Base-by-base conservation (phyloP, 2,797 vertebrate species). In the Cynodonichthys magdalenae region DNA sequence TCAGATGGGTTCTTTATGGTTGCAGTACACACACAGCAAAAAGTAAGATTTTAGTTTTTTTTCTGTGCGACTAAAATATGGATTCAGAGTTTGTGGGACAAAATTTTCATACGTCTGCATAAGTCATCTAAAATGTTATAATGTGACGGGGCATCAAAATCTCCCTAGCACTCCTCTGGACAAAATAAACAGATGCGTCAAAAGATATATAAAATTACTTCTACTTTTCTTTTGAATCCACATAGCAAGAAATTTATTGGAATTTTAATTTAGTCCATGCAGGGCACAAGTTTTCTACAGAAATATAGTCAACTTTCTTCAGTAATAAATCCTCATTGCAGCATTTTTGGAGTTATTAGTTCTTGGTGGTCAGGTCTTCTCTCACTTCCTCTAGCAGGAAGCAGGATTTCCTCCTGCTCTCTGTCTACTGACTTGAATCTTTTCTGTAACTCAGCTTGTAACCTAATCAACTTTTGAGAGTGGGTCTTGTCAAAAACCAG, bases 341-440 rank as follows among this genome's bases (percentile, higher is more conserved):
- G 12, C 42, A 44, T 60, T 53, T 17, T 44, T 76, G 59, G 52
- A 59, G 36, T 47, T 44, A 15, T 58, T 31, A 62, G 49, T n/a
- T 48, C 52, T 48, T 11, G 68, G 1, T 66, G 48, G 63, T 63
- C 65, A 63, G 41, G 63, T 73, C 56, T 63, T 41, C 41, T 53
- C 59, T 75, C 48, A 53, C 63, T 80, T 83, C 71, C 77, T 42
- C 48, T 44, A 34, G 59, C 80, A 91, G 91, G 91, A 93, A 92
- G 80, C 91, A 93, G 91, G 92, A 92, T 92, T 87, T 93, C 90
- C 92, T 88, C 56, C 59, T 74, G 72, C 77, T 69, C 47, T 84
- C 63, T 69, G 75, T 82, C 63, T 74, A 53, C 60, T 79, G 55
- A 66, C 60, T 68, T 64, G 74, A 79, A 61, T 59, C 60, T 75